phyloP scores from a whole-genome alignment of 2,113 vertebrate genomes.

The Chamaetylas fuelleborni region DNA sequence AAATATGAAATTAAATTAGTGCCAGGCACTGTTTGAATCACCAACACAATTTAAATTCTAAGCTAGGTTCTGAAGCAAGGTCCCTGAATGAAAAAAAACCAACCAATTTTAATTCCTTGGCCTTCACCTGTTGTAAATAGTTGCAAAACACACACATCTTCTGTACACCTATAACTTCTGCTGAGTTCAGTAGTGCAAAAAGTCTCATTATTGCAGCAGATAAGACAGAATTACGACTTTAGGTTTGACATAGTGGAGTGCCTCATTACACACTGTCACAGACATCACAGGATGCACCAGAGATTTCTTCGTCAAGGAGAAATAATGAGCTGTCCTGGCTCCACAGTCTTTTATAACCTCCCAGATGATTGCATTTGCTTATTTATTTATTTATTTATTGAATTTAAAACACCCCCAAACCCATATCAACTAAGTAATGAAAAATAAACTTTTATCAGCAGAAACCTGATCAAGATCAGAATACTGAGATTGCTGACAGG shows the following conservation, averaged over 20 bases:
- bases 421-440: slow-evolving; percentile 29
- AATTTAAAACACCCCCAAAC: neutral
- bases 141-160: neutral
- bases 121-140: neutral
- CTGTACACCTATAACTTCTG: neutral
- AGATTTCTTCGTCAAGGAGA: slow-evolving; percentile 41
- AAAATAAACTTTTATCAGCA: slow-evolving; percentile 36
- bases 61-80: neutral
- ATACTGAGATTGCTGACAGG: slow-evolving; percentile 17
- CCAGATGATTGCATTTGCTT: neutral
- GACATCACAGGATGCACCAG: slow-evolving; percentile 36
- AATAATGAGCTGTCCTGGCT: slow-evolving; percentile 61
- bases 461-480: slow-evolving; percentile 44
- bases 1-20: neutral
- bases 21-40: neutral
- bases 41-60: neutral
- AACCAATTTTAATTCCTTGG: neutral
- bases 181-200: slow-evolving; percentile 19
- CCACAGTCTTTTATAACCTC: neutral
- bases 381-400: neutral
- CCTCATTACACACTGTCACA: slow-evolving; percentile 52
- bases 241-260: slow-evolving; percentile 29
- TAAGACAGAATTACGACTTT: slow-evolving; percentile 22
- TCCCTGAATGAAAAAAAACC: neutral
- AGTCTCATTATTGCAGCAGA: slow-evolving; percentile 21